These are phyloP conservation scores for Nowickia ferox DNA, from an alignment of 2,888 invertebrate species.

Conservation along the genomic window DNA sequence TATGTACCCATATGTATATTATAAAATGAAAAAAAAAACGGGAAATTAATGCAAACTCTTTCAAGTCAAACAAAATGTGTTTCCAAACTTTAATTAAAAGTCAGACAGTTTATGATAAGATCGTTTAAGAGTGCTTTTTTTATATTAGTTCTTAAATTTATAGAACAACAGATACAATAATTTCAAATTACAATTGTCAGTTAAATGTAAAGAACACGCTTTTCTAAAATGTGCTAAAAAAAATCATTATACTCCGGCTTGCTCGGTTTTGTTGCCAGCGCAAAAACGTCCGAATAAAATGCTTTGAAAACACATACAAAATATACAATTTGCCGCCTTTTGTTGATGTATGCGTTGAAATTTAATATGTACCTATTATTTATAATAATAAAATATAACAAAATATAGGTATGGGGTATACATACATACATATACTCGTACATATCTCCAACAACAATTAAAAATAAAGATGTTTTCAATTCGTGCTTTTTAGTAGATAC, in stretches of 20 bases:
- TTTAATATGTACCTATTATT: slow-evolving; percentile 67
- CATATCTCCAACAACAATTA: slow-evolving; percentile 27
- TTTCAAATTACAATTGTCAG: slow-evolving; percentile 3
- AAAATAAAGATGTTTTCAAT: slow-evolving; percentile 52
- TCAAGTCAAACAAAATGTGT: background rate
- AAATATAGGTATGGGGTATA: background rate
- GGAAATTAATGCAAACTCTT: slow-evolving; percentile 7
- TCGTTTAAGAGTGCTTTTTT: background rate
- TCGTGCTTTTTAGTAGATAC: slow-evolving; percentile 46
- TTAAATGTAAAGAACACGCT: slow-evolving; percentile 54
- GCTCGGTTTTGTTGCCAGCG: slow-evolving; percentile 37
- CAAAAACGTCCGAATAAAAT: slow-evolving; percentile 32
- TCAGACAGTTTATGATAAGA: slow-evolving; percentile 14
- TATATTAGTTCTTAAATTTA: background rate
- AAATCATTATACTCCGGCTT: slow-evolving; percentile 10
- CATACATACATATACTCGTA: slow-evolving; percentile 26
- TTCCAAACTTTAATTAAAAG: background rate
- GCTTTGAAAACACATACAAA: slow-evolving; percentile 44
- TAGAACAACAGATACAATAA: background rate
- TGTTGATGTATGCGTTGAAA: slow-evolving; percentile 70
- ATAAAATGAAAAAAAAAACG: slow-evolving; percentile 9
- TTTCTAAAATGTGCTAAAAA: slow-evolving; percentile 26
- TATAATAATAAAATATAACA: slow-evolving; percentile 11
- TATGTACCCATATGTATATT: background rate
- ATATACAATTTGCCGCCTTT: slow-evolving; percentile 66